Conservation (phyloP, 2,888 invertebrate species). For the Leucozona laternaria region DNA sequence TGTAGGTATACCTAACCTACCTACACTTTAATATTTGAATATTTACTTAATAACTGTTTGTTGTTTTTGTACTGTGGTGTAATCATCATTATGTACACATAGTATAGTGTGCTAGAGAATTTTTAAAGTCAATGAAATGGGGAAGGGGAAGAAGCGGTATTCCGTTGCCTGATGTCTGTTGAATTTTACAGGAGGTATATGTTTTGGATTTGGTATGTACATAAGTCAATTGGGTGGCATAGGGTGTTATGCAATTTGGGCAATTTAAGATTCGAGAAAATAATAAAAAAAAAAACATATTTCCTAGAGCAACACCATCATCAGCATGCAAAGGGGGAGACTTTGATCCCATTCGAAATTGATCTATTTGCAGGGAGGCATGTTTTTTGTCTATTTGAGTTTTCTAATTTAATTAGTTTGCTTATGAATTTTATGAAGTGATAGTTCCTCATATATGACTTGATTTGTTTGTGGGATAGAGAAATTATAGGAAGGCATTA, state of each 20-base stretch:
- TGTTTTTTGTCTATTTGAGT: background rate
- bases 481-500: background rate
- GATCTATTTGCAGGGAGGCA: background rate
- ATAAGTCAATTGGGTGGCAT: background rate
- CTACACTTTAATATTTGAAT: background rate
- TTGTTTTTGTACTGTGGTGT: background rate
- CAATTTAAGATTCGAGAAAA: conserved; percentile 10
- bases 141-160: background rate
- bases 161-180: background rate
- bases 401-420: conserved; percentile 7
- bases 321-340: background rate
- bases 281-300: background rate
- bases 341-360: background rate
- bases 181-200: background rate
- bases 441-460: background rate
- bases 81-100: conserved; percentile 11
- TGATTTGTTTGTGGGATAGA: background rate
- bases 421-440: conserved; percentile 2
- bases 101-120: background rate
- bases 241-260: conserved; percentile 5
- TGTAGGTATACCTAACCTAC: background rate
- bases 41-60: conserved; percentile 11
- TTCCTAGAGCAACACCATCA: background rate
- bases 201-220: background rate
- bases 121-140: background rate